Evolutionary conservation across 2,888 invertebrate species (phyloP), one percentile per base, ranked within the genome.

Genomic region (Brachylomia viminalis): DNA sequence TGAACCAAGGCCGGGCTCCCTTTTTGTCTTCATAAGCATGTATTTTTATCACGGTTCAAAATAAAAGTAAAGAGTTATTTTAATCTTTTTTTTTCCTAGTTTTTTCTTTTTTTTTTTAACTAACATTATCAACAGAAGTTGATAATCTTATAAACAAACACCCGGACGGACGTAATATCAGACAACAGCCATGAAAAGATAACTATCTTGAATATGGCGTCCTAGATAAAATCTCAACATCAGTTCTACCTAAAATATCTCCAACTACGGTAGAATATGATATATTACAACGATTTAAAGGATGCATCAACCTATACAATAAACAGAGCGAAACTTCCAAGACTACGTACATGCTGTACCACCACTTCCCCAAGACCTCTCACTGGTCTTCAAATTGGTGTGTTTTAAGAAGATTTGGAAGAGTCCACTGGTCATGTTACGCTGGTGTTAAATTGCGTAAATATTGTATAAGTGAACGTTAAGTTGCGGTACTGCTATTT

Each of bases 261-360:
- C 62, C 68, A 81, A 86, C 80, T 87, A 89, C 80, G 59, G 74
- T 83, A 79, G 69, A 71, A 82, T 81, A 88, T 87, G 78, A 85
- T 85, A 79, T 71, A 87, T 87, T 86, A 85, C 84, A 78, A 70
- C 80, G 82, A 84, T 86, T 84, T 84, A 89, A 92, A 94, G 94
- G 94, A 94, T 93, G 88, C 88, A 88, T 83, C 91, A 91, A 90
- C 93, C 93, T 92, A 87, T 72, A 86, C 91, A 88, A 10, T 85
- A 92, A 94, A 85, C 93, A 94, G 94, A 94, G 89, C 94, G 92
- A 85, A 83, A 92, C 93, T 68, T 75, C 77, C 65, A 74, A 80
- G 76, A 70, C 64, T 73, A 61, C 61, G 45, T 42, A 70, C 38
- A 56, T 64, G 56, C 11, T 45, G 17, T 6, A 72, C 72, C 75